Conservation (phyloP, 2,888 invertebrate species). For the Resseliella maxima region DNA sequence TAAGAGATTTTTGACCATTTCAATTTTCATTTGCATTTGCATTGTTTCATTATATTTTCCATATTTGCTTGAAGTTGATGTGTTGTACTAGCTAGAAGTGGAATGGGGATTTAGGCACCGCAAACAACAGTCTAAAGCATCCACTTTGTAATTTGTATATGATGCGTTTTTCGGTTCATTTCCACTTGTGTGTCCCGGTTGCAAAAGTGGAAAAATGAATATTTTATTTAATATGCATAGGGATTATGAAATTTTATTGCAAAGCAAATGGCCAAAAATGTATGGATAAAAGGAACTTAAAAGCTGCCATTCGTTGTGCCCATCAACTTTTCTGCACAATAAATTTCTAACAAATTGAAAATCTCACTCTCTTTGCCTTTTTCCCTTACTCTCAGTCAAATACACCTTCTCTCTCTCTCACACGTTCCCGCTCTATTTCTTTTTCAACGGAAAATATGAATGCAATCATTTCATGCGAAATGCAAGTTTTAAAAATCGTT, state of each 20-base stretch:
- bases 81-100: no score
- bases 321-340: neutral
- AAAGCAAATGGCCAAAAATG: constrained; percentile 2
- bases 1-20: no score
- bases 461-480: neutral
- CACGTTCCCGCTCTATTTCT: no score
- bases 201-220: constrained; percentile 8
- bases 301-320: neutral
- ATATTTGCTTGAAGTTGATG: no score
- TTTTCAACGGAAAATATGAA: neutral
- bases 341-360: constrained; percentile 20
- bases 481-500: constrained; percentile 18
- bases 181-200: neutral
- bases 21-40: no score
- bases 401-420: no score
- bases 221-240: constrained; percentile 18
- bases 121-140: constrained; percentile 29
- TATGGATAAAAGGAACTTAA: neutral
- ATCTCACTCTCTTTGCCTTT: constrained; percentile 8
- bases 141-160: neutral
- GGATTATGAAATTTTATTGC: constrained; percentile 41
- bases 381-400: no score
- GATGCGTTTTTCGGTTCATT: constrained; percentile 16
- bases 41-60: no score
- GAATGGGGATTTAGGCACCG: no score